These are phyloP conservation scores for Ladona fulva DNA, from an alignment of 1,140 invertebrate genomes.

Conservation along the genomic window DNA sequence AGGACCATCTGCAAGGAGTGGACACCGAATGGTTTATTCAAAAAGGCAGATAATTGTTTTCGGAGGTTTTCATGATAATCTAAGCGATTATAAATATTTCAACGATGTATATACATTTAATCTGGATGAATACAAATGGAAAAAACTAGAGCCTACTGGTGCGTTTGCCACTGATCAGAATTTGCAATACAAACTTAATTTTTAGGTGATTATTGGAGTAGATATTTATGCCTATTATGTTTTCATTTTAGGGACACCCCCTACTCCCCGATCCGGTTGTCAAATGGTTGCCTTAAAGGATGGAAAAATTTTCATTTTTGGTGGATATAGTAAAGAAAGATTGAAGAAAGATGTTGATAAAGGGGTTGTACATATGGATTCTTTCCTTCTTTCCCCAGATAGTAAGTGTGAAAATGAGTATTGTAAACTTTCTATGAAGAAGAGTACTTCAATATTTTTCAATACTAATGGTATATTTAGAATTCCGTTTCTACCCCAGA, in stretches of 20 bases:
- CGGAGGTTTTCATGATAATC: constrained; percentile 87
- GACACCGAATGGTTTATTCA: constrained; percentile 75
- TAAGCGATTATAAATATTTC: constrained; percentile 78
- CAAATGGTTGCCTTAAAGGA: constrained; percentile 52
- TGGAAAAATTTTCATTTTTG: constrained; percentile 66
- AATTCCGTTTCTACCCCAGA: too few relatives aligned
- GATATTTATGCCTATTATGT: not conserved
- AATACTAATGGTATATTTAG: too few relatives aligned
- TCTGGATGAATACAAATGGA: constrained; percentile 71
- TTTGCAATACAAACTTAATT: too few relatives aligned
- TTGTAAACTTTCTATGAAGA: too few relatives aligned
- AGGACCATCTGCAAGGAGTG: constrained; percentile 76
- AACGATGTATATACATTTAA: constrained; percentile 83
- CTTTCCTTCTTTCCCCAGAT: constrained; percentile 62
- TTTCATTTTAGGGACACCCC: constrained; percentile 40
- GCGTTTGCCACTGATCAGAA: constrained; percentile 15
- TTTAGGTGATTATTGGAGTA: not conserved
- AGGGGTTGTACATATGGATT: constrained; percentile 70
- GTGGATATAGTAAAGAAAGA: constrained; percentile 76
- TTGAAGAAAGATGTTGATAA: constrained; percentile 73
- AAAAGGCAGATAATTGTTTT: constrained; percentile 78
- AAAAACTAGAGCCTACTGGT: constrained; percentile 58
- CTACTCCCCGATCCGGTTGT: constrained; percentile 64
- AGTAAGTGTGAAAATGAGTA: constrained; percentile 42
- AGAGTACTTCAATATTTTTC: too few relatives aligned